Evolutionary conservation across 1,140 invertebrate species (phyloP).

Genomic region (Caenorhabditis tropicalis): DNA sequence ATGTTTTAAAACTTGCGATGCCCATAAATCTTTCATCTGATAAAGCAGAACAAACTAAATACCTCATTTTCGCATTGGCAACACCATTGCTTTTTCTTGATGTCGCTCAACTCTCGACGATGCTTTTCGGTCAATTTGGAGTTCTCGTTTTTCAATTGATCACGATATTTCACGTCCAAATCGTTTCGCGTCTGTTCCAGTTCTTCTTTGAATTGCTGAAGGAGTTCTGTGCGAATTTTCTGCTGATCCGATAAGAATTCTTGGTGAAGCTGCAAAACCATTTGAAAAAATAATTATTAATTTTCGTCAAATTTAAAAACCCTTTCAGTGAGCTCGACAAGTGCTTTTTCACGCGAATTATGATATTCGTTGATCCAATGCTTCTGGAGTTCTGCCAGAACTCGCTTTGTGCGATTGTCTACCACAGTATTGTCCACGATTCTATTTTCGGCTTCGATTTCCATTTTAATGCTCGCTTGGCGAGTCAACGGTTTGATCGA

Average conservation of each 20-base stretch:
- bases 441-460: no score
- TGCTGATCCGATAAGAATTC: constrained; percentile 69
- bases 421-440: no score
- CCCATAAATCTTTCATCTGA: neutral
- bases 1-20: neutral
- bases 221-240: constrained; percentile 66
- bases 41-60: no score
- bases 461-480: no score
- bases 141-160: constrained; percentile 78
- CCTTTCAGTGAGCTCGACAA: constrained; percentile 75
- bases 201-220: constrained; percentile 71
- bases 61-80: constrained; percentile 63
- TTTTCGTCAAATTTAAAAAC: neutral
- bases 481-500: no score
- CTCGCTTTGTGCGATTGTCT: neutral
- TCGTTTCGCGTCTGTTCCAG: constrained; percentile 63
- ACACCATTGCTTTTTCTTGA: constrained; percentile 83
- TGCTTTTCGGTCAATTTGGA: constrained; percentile 79
- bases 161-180: constrained; percentile 73
- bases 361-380: constrained; percentile 4
- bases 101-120: constrained; percentile 79
- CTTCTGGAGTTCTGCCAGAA: neutral
- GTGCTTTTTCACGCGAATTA: neutral
- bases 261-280: constrained; percentile 64
- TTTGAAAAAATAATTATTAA: neutral